Evolutionary conservation across 2,797 vertebrate species (phyloP), one percentile per base, ranked within the genome.

Genomic region (Odontamblyopus lacepedii): DNA sequence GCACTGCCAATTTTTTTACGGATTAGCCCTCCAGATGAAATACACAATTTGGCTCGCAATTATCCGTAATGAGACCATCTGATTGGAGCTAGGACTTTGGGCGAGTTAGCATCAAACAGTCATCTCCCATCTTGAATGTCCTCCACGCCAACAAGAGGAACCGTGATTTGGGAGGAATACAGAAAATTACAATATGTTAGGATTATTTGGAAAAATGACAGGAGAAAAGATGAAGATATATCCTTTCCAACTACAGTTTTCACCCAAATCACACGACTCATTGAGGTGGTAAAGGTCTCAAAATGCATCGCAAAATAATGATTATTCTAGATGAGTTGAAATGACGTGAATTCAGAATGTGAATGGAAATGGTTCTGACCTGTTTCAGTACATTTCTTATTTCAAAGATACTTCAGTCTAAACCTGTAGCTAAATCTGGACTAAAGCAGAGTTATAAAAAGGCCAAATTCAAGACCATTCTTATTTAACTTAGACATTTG

Each of bases 11-110:
- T 11, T 67, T 71, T 23, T 63, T 6, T 51, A 29, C 18, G 29
- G 71, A 77, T 71, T 71, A 70, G 32, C 5, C 55, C 27, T 6
- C 12, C 18, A 65, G 65, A 29, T 60, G 41, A 75, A 75, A 69
- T 23, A 44, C 13, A 13, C 48, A 26, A 41, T 77, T 76, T 50
- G 15, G 2, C 3, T 65, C 19, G 7, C 29, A 72, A 72, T 76
- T 73, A 77, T 48, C 5, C 26, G 26, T 29, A 56, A 70, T 29
- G 57, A 73, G 48, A 15, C 62, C 1, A 6, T 16, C 16, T 60
- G 70, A 65, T 18, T 73, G 30, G 26, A 55, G 41, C 3, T 9
- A 11, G 62, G 29, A 64, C 41, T 38, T 18, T 64, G 26, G 15
- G 13, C 51, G 18, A 35, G 57, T 44, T 30, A 11, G 2, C 38